Conservation (phyloP, 1,140 invertebrate species). For the Drosophila sp. region DNA sequence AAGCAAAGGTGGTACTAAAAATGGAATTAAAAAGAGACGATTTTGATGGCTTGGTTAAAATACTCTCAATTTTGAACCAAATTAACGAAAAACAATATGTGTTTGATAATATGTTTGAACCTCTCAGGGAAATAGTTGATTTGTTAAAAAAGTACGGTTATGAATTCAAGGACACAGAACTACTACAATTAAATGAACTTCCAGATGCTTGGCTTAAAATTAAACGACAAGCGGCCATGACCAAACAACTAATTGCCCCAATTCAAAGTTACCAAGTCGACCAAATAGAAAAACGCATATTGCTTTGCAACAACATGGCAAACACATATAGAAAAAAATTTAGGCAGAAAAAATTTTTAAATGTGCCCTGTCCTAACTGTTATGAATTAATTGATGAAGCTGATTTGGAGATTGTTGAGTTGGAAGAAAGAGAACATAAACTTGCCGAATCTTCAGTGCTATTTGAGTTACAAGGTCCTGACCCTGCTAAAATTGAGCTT, state of each 20-base stretch:
- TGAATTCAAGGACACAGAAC: slow-evolving; percentile 88
- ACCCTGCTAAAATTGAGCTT: slow-evolving; percentile 91
- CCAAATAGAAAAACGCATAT: slow-evolving; percentile 87
- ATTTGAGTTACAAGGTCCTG: slow-evolving; percentile 94
- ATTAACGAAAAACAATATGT: slow-evolving; percentile 86
- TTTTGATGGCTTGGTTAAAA: slow-evolving; percentile 87
- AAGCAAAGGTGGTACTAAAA: slow-evolving; percentile 86
- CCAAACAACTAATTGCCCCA: slow-evolving; percentile 94
- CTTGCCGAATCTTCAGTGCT: slow-evolving; percentile 91
- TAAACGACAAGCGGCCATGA: slow-evolving; percentile 92
- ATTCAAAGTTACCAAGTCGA: slow-evolving; percentile 88
- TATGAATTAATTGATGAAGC: slow-evolving; percentile 91
- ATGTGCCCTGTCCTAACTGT: slow-evolving; percentile 89
- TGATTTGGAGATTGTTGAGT: slow-evolving; percentile 87
- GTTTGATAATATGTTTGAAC: slow-evolving; percentile 92
- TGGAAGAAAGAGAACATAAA: slow-evolving; percentile 89
- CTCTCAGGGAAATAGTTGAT: slow-evolving; percentile 91
- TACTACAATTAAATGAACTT: slow-evolving; percentile 88
- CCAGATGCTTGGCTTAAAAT: slow-evolving; percentile 95
- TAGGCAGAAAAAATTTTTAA: slow-evolving; percentile 87
- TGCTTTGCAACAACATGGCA: slow-evolving; percentile 92
- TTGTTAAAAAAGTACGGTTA: slow-evolving; percentile 90
- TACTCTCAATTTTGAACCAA: slow-evolving; percentile 86
- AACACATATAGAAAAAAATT: slow-evolving; percentile 92
- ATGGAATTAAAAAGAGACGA: slow-evolving; percentile 88